Evolutionary conservation across 2,113 vertebrate genomes (phyloP), one percentile per base, ranked within the genome.

Genomic region (Lepisosteus osseus): DNA sequence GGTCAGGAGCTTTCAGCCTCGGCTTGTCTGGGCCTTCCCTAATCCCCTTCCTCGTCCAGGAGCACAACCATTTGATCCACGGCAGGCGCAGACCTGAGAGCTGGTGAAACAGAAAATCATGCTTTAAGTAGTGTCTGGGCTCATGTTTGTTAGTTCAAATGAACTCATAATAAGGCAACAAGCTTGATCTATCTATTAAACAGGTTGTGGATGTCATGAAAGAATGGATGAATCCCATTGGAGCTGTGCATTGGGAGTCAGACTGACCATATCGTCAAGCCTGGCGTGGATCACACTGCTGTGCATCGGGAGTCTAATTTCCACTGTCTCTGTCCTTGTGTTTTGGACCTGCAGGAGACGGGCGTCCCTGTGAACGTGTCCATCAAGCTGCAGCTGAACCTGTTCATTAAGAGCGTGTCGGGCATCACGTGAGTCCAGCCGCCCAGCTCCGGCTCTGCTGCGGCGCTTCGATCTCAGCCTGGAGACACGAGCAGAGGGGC

Each of bases 291-390:
- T 3, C 4, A 17, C 17, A 63, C 4, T 29, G 15, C 17, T 17
- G n/a, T 63, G 7, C 17, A 15, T 29, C 13, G 47, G 66, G 17
- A n/a, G 43, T 67, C 13, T 6, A 67, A 57, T 17, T 47, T 76
- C 56, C 14, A n/a, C 4, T 55, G 3, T 65, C n/a, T 40, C 44
- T 71, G 2, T 72, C 11, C 68, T 0, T 4, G 14, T 5, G 54
- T 42, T 12, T 55, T 11, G 68, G 0, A 56, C 6, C 3, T 14
- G 0, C 90, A 99, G 97, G 83, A 93, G 74, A 98, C 97, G 0
- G 97, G 97, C 1, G 91, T 98, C 73, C 97, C 97, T 2, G 91
- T 99, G 85, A 95, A 96, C 0, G 95, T 95, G 70, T 94, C 97
- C 4, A 91, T 98, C 86, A 95, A 93, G n/a, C 80, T 98, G 66